These are phyloP conservation scores for Porites lobata DNA, from an alignment of 92 coral and sea anemone species.

Conservation along the genomic window DNA sequence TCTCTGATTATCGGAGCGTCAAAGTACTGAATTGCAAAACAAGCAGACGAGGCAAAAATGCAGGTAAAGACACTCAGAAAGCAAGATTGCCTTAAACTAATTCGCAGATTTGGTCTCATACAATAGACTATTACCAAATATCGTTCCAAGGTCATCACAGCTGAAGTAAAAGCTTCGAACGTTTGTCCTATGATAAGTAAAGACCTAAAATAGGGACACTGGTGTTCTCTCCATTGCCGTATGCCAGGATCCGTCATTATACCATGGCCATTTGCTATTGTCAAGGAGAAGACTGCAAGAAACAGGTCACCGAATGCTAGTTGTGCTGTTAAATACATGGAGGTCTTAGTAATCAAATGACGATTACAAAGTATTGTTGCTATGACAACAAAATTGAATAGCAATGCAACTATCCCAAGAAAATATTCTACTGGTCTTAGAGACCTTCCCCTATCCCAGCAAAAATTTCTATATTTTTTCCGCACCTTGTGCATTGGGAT, in stretches of 20 bases:
- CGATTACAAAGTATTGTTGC: slow-evolving; percentile 25
- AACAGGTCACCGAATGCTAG: slow-evolving; percentile 68
- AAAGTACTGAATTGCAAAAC: slow-evolving; percentile 41
- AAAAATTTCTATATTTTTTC: slow-evolving; percentile 20
- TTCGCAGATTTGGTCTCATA: slow-evolving; percentile 54
- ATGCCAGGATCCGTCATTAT: slow-evolving; percentile 28
- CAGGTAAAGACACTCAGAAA: slow-evolving; percentile 22
- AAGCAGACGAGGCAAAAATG: slow-evolving; percentile 24
- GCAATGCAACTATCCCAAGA: slow-evolving; percentile 51
- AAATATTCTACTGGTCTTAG: slow-evolving; percentile 44
- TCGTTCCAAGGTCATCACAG: slow-evolving; percentile 66
- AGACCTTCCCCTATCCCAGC: slow-evolving; percentile 48
- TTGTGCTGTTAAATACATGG: slow-evolving; percentile 61
- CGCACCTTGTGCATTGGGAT: slow-evolving; percentile 14
- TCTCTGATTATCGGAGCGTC: slow-evolving; percentile 51
- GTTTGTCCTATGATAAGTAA: slow-evolving; percentile 66
- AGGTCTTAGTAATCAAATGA: slow-evolving; percentile 47
- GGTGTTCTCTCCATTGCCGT: slow-evolving; percentile 48
- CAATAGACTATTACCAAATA: slow-evolving; percentile 69
- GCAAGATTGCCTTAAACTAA: slow-evolving; percentile 5
- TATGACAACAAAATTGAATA: slow-evolving; percentile 52
- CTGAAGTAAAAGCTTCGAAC: slow-evolving; percentile 62
- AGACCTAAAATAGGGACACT: slow-evolving; percentile 62
- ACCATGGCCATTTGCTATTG: slow-evolving; percentile 63
- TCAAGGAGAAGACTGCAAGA: slow-evolving; percentile 61